Conservation (phyloP, 2,888 invertebrate species). For the Lasiommata megera region DNA sequence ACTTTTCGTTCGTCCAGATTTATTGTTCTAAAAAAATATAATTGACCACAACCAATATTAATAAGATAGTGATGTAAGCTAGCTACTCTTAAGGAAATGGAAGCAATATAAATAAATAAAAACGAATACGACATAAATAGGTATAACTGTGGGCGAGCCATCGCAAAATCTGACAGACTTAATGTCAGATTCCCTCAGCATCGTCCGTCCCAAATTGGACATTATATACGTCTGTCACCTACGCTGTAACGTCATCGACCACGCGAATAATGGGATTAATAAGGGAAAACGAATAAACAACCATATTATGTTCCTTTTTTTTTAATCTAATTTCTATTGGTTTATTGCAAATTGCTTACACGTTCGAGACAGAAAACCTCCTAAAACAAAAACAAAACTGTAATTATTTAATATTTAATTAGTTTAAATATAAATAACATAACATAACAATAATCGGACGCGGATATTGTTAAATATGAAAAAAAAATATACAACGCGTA, state of each 20-base stretch:
- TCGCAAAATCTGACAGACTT: conserved; percentile 69
- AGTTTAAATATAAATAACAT: too few species aligned
- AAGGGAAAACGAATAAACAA: too few species aligned
- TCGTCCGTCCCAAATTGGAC: conserved; percentile 55
- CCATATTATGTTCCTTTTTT: too few species aligned
- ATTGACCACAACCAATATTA: not conserved
- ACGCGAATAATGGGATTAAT: conserved; percentile 23
- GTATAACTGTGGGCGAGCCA: conserved; percentile 60
- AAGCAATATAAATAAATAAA: not conserved
- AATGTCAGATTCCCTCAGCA: conserved; percentile 59
- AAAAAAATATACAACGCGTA: too few species aligned
- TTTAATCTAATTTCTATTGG: too few species aligned
- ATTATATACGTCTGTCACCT: conserved; percentile 62
- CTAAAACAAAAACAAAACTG: too few species aligned
- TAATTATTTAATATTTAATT: too few species aligned
- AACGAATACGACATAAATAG: not conserved
- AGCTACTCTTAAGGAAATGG: not conserved
- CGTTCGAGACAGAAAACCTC: too few species aligned
- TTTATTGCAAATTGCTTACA: too few species aligned
- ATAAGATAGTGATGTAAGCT: not conserved
- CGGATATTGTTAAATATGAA: not conserved
- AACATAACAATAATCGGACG: not conserved
- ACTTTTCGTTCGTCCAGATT: not conserved
- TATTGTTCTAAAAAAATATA: not conserved
- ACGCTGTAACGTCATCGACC: conserved; percentile 48